A percentile compares a stretch with the other conserved stretches of the same genome.
These are phyloP conservation scores for Penaeus chinensis DNA, from an alignment of 1,140 invertebrate genomes.

Conservation along the genomic window DNA sequence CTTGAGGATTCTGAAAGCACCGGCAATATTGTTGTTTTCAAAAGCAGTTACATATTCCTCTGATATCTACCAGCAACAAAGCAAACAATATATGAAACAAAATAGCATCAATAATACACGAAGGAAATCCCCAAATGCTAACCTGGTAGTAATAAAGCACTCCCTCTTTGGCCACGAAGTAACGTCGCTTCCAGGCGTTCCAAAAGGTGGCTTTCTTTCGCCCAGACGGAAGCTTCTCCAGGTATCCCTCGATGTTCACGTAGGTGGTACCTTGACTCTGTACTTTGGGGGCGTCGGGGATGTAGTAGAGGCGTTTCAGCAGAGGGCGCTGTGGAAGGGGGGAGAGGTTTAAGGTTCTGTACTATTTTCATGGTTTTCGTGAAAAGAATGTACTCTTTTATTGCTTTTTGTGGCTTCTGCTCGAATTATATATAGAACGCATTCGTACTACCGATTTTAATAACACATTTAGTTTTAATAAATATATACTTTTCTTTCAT, in stretches of 20 bases:
- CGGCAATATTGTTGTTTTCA: not conserved
- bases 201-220: conserved; percentile 73
- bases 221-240: conserved; percentile 73
- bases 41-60: conserved; percentile 14
- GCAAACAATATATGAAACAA: not conserved
- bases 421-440: too few relatives aligned
- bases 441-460: too few relatives aligned
- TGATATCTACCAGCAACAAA: conserved; percentile 10
- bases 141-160: conserved; percentile 73
- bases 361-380: conserved; percentile 64
- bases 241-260: conserved; percentile 68
- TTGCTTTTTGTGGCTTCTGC: too few relatives aligned
- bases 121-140: conserved; percentile 29
- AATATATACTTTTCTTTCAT: too few relatives aligned
- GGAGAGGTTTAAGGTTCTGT: conserved; percentile 19
- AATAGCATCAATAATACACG: not conserved
- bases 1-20: conserved; percentile 68
- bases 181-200: conserved; percentile 74
- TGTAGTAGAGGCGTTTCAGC: conserved; percentile 63
- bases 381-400: too few relatives aligned
- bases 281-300: conserved; percentile 60
- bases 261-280: conserved; percentile 60
- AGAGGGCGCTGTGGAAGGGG: conserved; percentile 44
- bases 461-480: too few relatives aligned
- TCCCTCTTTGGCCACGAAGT: conserved; percentile 71